Evolutionary conservation across 2,113 vertebrate genomes (phyloP).

Genomic region (Paraplagusia blochii): DNA sequence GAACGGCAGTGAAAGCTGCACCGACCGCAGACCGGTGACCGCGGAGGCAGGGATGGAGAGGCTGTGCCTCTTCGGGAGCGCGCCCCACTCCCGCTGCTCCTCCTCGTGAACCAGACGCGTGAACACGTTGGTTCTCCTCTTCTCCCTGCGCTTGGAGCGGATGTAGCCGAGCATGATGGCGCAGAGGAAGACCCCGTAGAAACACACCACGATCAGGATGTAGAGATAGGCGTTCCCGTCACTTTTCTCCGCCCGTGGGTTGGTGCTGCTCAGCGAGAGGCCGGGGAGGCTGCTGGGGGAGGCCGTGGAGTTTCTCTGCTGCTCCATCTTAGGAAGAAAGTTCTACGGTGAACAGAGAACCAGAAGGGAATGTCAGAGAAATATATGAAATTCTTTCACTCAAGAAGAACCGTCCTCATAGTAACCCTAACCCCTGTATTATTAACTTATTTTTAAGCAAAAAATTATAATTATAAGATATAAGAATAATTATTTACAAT

Average conservation of each 20-base stretch:
- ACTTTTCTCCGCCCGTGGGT: conserved; percentile 26
- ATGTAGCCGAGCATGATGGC: conserved; percentile 92
- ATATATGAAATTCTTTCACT: too few species aligned
- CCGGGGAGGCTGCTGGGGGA: conserved; percentile 28
- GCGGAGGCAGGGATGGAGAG: conserved; percentile 54
- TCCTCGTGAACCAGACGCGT: conserved; percentile 86
- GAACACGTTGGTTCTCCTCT: conserved; percentile 82
- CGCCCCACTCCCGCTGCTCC: conserved; percentile 88
- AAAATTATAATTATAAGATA: too few species aligned
- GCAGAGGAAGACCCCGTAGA: conserved; percentile 91
- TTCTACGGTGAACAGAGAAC: conserved; percentile 11
- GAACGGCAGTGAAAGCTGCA: conserved; percentile 73
- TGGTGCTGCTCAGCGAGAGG: conserved; percentile 14
- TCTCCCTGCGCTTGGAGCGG: conserved; percentile 88
- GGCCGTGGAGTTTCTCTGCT: conserved; percentile 71
- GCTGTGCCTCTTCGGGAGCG: conserved; percentile 77
- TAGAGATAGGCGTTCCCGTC: conserved; percentile 85
- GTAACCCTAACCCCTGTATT: too few species aligned
- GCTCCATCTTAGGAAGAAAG: conserved; percentile 75
- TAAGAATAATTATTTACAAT: too few species aligned
- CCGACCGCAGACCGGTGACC: conserved; percentile 65
- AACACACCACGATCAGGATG: conserved; percentile 89
- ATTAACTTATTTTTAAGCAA: too few species aligned
- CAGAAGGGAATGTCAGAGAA: background rate
- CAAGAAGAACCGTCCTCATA: too few species aligned